phyloP scores from a whole-genome alignment of 1,140 invertebrate genomes.

The Trichogramma pretiosum region DNA sequence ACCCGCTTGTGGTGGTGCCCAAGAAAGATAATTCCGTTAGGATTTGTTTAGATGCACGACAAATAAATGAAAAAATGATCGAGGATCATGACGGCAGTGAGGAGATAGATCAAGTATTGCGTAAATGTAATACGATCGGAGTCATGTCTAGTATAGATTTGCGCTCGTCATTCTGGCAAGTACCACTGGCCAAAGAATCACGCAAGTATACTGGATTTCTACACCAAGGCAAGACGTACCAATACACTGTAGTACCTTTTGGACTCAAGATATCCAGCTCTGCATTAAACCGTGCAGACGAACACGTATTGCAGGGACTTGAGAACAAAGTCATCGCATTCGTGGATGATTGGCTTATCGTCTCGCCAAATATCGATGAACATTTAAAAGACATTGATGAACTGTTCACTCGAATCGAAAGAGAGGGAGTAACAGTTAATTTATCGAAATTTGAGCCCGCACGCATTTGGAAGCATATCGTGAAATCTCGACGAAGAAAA shows the following conservation, averaged over 20 bases:
- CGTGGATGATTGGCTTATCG: background rate
- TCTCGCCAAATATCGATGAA: background rate
- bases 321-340: background rate
- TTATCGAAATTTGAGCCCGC: background rate
- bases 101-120: conserved; percentile 23
- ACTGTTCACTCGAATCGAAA: background rate
- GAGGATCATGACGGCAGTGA: conserved; percentile 25
- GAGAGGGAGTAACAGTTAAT: background rate
- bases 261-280: conserved; percentile 29
- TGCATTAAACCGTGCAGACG: conserved; percentile 22
- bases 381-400: background rate
- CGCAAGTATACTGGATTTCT: conserved; percentile 29
- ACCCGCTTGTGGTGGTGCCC: conserved; percentile 25
- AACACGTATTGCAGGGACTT: background rate
- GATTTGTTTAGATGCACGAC: conserved; percentile 30
- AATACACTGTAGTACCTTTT: conserved; percentile 26
- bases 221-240: conserved; percentile 25
- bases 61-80: conserved; percentile 26
- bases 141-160: conserved; percentile 28
- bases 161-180: conserved; percentile 31
- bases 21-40: conserved; percentile 27
- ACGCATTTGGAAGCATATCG: too few relatives aligned
- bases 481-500: too few relatives aligned
- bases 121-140: conserved; percentile 12
- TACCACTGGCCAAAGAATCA: conserved; percentile 22